Evolutionary conservation across 2,797 vertebrate species (phyloP).

Genomic region (Fringilla coelebs): DNA sequence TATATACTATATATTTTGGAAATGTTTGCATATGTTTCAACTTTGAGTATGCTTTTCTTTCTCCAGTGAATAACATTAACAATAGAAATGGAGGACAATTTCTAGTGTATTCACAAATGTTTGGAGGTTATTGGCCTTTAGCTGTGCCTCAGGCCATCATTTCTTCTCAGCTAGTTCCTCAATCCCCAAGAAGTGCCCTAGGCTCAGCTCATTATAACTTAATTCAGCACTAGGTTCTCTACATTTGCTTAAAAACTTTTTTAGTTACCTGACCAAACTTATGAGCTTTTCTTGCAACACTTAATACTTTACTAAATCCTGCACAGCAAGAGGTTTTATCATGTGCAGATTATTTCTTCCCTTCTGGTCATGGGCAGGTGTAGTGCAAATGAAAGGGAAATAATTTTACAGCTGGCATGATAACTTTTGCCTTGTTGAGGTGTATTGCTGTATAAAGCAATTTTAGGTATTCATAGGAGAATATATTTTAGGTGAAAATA

Average conservation of each 20-base stretch:
- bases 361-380: not conserved
- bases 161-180: not conserved
- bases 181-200: constrained; percentile 19
- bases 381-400: not conserved
- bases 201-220: constrained; percentile 18
- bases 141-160: constrained; percentile 49
- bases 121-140: constrained; percentile 44
- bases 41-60: not conserved
- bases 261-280: not conserved
- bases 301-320: not conserved
- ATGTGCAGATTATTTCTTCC: not conserved
- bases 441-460: not conserved
- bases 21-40: not conserved
- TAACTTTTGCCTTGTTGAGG: not conserved
- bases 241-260: not conserved
- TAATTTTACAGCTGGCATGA: not conserved
- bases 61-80: not conserved
- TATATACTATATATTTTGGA: not conserved
- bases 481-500: not conserved
- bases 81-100: not conserved
- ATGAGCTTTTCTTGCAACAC: not conserved
- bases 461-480: not conserved
- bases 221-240: constrained; percentile 13
- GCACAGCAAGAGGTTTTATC: not conserved
- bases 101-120: not conserved